phyloP scores from a whole-genome alignment of 2,888 invertebrate genomes.

The Nowickia ferox region DNA sequence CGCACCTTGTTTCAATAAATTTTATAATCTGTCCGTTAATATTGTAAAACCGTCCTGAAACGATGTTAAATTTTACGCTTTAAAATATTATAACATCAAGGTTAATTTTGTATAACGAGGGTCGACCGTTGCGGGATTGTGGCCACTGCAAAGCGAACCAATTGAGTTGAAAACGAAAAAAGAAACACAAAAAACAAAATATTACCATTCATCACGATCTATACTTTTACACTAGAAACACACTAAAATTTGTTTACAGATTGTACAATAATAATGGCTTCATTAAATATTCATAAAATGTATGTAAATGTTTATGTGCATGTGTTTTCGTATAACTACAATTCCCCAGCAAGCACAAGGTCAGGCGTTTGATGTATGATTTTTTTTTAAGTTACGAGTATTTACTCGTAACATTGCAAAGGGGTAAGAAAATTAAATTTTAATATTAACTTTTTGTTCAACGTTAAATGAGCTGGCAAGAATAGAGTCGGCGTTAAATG shows the following conservation, averaged over 20 bases:
- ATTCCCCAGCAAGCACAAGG: too few species aligned
- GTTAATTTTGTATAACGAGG: conserved; percentile 11
- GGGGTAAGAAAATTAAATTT: too few species aligned
- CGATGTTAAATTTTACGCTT: too few species aligned
- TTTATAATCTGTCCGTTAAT: too few species aligned
- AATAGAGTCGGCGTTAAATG: too few species aligned
- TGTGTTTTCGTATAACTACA: not conserved
- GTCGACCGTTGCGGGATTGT: not conserved
- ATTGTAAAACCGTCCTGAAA: too few species aligned
- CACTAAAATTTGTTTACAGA: conserved; percentile 64
- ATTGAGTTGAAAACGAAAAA: conserved; percentile 30
- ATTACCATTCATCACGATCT: conserved; percentile 46
- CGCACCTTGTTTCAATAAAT: too few species aligned
- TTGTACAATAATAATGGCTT: conserved; percentile 61
- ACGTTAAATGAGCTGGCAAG: too few species aligned
- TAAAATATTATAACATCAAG: not conserved
- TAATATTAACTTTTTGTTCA: too few species aligned
- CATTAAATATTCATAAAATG: conserved; percentile 66
- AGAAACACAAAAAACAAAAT: conserved; percentile 7
- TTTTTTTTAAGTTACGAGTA: too few species aligned
- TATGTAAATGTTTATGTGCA: conserved; percentile 21
- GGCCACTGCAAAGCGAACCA: conserved; percentile 50
- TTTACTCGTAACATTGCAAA: too few species aligned
- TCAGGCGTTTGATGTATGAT: too few species aligned
- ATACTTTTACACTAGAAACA: conserved; percentile 50